A percentile compares a stretch with the other conserved stretches of the same genome.
Conservation (phyloP, 2,113 vertebrate species). For the Phalacrocorax carbo region DNA sequence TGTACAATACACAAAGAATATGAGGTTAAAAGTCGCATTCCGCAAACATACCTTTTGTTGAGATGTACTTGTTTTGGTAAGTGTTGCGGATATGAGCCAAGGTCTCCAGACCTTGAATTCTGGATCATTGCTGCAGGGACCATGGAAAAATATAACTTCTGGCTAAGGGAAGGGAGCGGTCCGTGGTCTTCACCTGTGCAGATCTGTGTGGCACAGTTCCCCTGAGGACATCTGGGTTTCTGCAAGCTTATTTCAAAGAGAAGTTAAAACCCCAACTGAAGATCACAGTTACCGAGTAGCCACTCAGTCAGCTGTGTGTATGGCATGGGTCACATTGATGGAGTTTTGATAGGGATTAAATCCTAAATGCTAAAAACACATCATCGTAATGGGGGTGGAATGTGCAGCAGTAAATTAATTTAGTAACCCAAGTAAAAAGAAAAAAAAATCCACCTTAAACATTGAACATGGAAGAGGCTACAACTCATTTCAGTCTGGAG, state of each 20-base stretch:
- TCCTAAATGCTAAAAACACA: background rate
- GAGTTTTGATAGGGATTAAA: background rate
- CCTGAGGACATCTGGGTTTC: background rate
- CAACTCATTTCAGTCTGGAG: background rate
- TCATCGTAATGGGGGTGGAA: accelerated
- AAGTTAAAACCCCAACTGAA: background rate
- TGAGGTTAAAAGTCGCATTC: conserved; percentile 4
- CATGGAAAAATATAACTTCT: background rate
- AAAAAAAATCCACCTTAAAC: background rate
- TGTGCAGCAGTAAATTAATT: background rate
- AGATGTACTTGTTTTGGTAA: background rate
- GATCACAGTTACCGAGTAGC: background rate
- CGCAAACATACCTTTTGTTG: conserved; percentile 3
- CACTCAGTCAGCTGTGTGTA: accelerated
- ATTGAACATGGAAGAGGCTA: background rate
- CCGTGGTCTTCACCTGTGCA: background rate
- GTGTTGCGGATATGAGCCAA: background rate
- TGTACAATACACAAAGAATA: background rate
- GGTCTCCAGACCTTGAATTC: background rate
- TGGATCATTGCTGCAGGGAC: background rate
- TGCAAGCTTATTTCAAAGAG: background rate
- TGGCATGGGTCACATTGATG: background rate
- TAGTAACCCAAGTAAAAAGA: background rate
- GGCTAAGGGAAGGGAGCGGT: background rate
- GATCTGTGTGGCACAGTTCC: background rate